phyloP scores from a whole-genome alignment of 2,888 invertebrate genomes.

The Leucoma salicis region DNA sequence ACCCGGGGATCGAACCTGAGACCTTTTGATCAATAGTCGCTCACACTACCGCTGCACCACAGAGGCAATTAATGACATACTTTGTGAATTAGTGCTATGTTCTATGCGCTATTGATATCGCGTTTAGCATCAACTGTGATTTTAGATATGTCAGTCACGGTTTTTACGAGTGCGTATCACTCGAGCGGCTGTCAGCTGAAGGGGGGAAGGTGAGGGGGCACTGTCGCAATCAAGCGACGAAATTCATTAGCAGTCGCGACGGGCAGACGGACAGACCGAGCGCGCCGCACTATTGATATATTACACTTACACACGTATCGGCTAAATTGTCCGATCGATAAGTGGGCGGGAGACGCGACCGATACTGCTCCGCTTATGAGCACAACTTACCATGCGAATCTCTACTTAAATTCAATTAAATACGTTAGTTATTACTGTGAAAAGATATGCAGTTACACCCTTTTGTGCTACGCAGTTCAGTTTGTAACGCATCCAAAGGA shows the following conservation, averaged over 20 bases:
- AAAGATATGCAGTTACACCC: constrained; percentile 16
- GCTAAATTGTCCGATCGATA: constrained; percentile 70
- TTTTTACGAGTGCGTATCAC: no score
- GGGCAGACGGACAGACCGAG: constrained; percentile 44
- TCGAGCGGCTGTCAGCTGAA: not conserved
- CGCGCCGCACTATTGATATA: constrained; percentile 55
- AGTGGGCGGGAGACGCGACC: constrained; percentile 63
- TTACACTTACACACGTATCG: constrained; percentile 64
- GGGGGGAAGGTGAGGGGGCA: not conserved
- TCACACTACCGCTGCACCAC: no score
- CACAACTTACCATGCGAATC: not conserved
- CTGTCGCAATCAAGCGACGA: constrained; percentile 32
- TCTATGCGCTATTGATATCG: no score
- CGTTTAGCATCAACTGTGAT: no score
- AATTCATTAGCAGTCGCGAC: constrained; percentile 46
- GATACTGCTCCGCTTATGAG: constrained; percentile 20
- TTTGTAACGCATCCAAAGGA: constrained; percentile 9
- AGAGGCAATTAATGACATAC: no score
- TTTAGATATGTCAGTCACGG: no score
- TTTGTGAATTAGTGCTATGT: no score
- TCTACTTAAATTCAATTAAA: not conserved
- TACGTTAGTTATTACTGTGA: constrained; percentile 6
- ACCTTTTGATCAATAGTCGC: no score
- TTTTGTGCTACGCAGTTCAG: constrained; percentile 7
- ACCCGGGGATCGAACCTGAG: no score